These are phyloP conservation scores for Cylloceria caligata DNA, from an alignment of 2,888 invertebrate species.

Conservation along the genomic window DNA sequence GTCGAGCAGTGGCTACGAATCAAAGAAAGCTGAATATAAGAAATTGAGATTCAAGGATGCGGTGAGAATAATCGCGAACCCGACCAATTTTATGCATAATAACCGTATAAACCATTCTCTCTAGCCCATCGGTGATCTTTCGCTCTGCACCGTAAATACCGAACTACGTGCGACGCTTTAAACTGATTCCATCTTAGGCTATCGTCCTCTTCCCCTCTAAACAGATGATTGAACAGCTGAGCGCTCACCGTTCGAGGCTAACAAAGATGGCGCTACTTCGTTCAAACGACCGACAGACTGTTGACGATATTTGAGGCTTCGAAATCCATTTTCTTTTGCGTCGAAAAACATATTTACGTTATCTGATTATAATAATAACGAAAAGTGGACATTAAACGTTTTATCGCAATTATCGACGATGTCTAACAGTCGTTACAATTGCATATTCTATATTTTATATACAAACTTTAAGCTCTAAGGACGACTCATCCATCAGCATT, in stretches of 20 bases:
- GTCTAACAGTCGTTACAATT: not conserved
- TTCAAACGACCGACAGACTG: conserved; percentile 68
- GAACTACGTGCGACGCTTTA: conserved; percentile 22
- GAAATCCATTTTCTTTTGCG: not conserved
- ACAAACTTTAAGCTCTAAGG: no score
- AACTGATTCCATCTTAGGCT: conserved; percentile 12
- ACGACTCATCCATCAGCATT: no score
- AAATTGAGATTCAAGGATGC: conserved; percentile 3
- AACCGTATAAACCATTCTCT: conserved; percentile 78
- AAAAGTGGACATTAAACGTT: not conserved
- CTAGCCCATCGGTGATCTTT: conserved; percentile 13
- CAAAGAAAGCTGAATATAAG: conserved; percentile 23
- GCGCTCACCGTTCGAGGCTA: not conserved
- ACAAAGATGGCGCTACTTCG: conserved; percentile 53
- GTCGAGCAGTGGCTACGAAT: conserved; percentile 86
- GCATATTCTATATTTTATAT: not conserved
- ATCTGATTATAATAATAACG: not conserved
- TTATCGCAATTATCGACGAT: not conserved
- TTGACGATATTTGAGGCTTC: conserved; percentile 63
- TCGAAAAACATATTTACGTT: not conserved
- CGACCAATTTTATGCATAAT: conserved; percentile 41
- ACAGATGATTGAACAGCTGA: conserved; percentile 55
- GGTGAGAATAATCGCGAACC: not conserved
- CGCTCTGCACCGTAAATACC: conserved; percentile 1
- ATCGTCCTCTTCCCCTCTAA: not conserved